A percentile compares a stretch with the other conserved stretches of the same genome.
Conservation (phyloP, 64 coral and sea anemone species). For the Hydrozoanthus tunicans region DNA sequence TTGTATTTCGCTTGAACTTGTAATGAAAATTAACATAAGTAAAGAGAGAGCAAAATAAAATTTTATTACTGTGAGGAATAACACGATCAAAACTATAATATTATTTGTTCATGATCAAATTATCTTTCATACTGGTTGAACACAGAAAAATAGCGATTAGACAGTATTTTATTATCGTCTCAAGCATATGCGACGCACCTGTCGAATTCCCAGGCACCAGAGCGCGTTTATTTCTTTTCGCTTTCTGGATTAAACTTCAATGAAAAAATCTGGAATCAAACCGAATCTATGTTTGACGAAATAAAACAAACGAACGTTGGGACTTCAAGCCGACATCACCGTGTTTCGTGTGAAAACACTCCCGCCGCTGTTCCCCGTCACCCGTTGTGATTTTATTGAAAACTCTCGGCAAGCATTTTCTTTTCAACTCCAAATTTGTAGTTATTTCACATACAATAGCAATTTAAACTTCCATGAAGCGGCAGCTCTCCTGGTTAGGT, state of each 20-base stretch:
- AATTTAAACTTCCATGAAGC: slow-evolving; percentile 51
- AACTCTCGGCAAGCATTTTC: slow-evolving; percentile 24
- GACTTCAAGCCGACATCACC: slow-evolving; percentile 13
- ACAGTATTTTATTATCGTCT: slow-evolving; percentile 48
- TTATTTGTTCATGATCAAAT: slow-evolving; percentile 69
- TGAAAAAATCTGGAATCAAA: slow-evolving; percentile 36
- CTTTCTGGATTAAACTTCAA: slow-evolving; percentile 50
- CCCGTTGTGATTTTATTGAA: slow-evolving; percentile 51
- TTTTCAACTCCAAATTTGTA: slow-evolving; percentile 54
- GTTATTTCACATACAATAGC: slow-evolving; percentile 30
- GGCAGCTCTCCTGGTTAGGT: slow-evolving; percentile 43
- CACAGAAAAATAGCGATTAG: slow-evolving; percentile 63
- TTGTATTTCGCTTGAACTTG: slow-evolving; percentile 4
- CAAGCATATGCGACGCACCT: slow-evolving; percentile 45
- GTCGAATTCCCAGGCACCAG: slow-evolving; percentile 50
- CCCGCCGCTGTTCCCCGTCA: slow-evolving; percentile 18
- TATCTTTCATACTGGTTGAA: slow-evolving; percentile 59
- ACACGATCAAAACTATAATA: slow-evolving; percentile 50
- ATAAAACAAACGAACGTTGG: background rate
- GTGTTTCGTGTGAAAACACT: slow-evolving; percentile 53
- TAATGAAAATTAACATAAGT: slow-evolving; percentile 50
- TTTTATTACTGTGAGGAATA: slow-evolving; percentile 40
- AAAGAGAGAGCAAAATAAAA: slow-evolving; percentile 23
- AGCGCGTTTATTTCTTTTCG: slow-evolving; percentile 43
- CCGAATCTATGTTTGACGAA: slow-evolving; percentile 37